phyloP scores from a whole-genome alignment of 2,888 invertebrate genomes.

The Drosophila hamatofila region DNA sequence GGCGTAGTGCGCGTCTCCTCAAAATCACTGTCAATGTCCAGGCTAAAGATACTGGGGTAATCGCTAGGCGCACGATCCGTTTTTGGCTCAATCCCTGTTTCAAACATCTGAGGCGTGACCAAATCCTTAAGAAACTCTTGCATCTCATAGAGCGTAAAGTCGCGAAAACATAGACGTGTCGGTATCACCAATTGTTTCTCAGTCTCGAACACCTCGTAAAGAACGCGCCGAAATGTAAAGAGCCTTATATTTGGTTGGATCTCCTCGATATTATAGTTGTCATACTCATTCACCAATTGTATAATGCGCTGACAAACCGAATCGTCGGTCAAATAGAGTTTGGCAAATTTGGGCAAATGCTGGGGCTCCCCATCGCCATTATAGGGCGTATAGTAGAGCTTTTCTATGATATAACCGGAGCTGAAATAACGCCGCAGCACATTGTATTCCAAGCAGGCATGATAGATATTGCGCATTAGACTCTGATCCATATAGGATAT shows the following conservation, averaged over 20 bases:
- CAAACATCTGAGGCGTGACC: slow-evolving; percentile 53
- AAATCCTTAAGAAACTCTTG: slow-evolving; percentile 65
- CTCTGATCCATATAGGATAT: slow-evolving; percentile 56
- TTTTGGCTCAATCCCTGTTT: slow-evolving; percentile 14
- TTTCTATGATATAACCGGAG: slow-evolving; percentile 34
- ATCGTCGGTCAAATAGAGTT: slow-evolving; percentile 69
- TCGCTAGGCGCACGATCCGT: background rate
- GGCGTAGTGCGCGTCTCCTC: background rate
- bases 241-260: slow-evolving; percentile 60
- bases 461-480: slow-evolving; percentile 56
- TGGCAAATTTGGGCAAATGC: slow-evolving; percentile 64
- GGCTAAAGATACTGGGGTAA: background rate
- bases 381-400: slow-evolving; percentile 7
- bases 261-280: slow-evolving; percentile 53
- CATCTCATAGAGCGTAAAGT: slow-evolving; percentile 77
- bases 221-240: slow-evolving; percentile 60
- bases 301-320: slow-evolving; percentile 64
- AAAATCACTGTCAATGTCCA: background rate
- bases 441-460: slow-evolving; percentile 75
- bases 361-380: slow-evolving; percentile 33
- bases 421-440: slow-evolving; percentile 54
- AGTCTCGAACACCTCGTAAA: slow-evolving; percentile 66
- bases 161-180: slow-evolving; percentile 79
- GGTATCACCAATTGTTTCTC: slow-evolving; percentile 65
- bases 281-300: slow-evolving; percentile 58